Evolutionary conservation across 2,888 invertebrate genomes (phyloP).

Genomic region (Rotaria sp.): DNA sequence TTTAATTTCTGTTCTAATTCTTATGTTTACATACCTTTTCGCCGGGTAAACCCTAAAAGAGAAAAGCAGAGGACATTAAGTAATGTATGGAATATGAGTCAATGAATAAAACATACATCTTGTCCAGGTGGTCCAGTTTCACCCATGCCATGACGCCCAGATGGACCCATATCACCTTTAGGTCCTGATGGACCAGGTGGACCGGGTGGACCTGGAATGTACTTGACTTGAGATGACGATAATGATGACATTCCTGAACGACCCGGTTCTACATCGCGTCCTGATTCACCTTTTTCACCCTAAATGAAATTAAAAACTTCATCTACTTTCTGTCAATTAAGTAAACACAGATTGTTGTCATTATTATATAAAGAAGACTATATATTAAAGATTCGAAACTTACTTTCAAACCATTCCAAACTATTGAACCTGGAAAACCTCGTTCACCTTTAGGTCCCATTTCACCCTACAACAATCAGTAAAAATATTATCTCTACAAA

Average conservation of each 20-base stretch:
- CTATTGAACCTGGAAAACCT: not conserved
- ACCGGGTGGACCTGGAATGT: not conserved
- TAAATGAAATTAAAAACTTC: not conserved
- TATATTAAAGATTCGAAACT: too few relatives aligned
- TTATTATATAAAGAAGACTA: not conserved
- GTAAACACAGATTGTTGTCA: not conserved
- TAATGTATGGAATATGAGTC: not conserved
- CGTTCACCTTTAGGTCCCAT: not conserved
- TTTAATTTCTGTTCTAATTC: too few relatives aligned
- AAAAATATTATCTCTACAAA: not conserved
- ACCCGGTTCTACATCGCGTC: not conserved
- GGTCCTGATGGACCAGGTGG: not conserved
- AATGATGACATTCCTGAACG: not conserved
- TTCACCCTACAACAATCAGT: not conserved
- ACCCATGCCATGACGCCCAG: not conserved
- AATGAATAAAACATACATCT: not conserved
- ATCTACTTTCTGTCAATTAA: not conserved
- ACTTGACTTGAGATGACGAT: not conserved
- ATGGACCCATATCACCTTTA: not conserved
- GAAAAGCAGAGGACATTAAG: not conserved
- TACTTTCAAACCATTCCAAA: not conserved
- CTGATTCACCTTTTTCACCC: constrained; percentile 19
- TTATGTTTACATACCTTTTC: not conserved
- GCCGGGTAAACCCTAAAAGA: not conserved
- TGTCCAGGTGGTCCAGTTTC: not conserved